Conservation (phyloP, 2,113 vertebrate species). For the Cyanoramphus novaezelandiae region DNA sequence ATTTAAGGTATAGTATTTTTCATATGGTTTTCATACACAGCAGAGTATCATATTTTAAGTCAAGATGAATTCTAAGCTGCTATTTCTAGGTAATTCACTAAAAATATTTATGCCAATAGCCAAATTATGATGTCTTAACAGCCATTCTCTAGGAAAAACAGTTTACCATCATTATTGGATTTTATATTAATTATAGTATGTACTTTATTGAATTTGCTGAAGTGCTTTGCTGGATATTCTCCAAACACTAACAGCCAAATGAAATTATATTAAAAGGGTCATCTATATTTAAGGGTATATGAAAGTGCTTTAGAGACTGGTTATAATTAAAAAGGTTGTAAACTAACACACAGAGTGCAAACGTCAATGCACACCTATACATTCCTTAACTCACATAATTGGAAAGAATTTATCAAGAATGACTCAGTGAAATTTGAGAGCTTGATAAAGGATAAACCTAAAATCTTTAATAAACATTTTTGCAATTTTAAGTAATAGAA, state of each 20-base stretch:
- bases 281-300: conserved; percentile 71
- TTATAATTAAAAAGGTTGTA: conserved; percentile 75
- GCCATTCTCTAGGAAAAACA: conserved; percentile 30
- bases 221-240: conserved; percentile 85
- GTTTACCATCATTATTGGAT: conserved; percentile 59
- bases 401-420: background rate
- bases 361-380: background rate
- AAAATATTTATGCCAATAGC: conserved; percentile 33
- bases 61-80: background rate
- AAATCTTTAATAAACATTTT: background rate
- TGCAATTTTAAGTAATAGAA: background rate
- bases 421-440: background rate
- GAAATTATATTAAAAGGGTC: conserved; percentile 83
- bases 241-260: conserved; percentile 83
- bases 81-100: conserved; percentile 29
- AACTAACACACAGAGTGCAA: conserved; percentile 45
- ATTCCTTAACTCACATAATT: background rate
- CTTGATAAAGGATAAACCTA: background rate
- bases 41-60: background rate
- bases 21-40: background rate
- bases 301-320: conserved; percentile 69
- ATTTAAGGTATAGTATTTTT: background rate
- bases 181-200: conserved; percentile 78
- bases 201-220: conserved; percentile 80
- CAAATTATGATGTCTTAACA: conserved; percentile 51